Base-by-base conservation (phyloP, 2,888 invertebrate species). In the Masnerella sp. region DNA sequence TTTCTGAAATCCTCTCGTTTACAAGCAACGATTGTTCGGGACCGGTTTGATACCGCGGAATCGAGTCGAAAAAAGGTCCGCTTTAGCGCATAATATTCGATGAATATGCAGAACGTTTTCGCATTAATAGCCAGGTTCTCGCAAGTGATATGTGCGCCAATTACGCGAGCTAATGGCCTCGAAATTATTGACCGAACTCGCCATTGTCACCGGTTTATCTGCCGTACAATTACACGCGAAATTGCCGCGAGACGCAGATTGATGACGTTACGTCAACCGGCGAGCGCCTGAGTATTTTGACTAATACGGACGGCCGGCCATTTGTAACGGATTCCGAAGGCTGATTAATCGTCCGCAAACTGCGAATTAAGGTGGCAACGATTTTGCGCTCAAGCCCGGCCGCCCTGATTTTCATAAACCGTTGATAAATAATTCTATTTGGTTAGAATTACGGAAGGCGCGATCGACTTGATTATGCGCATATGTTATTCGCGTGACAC, bases 61-160 rank as follows among this genome's bases (percentile, higher is more conserved):
- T 62, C 56, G 56, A 40, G 17, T 14, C 30, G 15, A 54, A 56
- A 56, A 54, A 30, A 20, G 18, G 43, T 14, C 7, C 51, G 30
- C 67, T 61, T 40, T 54, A 14, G 11, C 54, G 58, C 52, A 52
- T 71, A 71, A 64, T 71, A 71, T 71, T 71, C 70, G 71, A 71
- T 71, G 64, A 54, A 71, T 64, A 64, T 71, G 64, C 71, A 71
- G 71, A 56, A 70, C 61, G 47, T 69, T 45, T 38, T 43, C 25
- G 22, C 25, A 47, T 68, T 69, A 69, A 69, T 69, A 69, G 69
- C 52, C 40, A 56, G 28, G 61, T 70, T 18, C 14, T 25, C 7
- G 0, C 18, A 12, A 17, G 36, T 52, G 52, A 69, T 61, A 42
- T 51, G 51, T 42, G 20, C 22, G 18, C 40, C 67, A 67, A 67